These are phyloP conservation scores for Characodon lateralis DNA, from an alignment of 2,797 vertebrate genomes.

Conservation along the genomic window DNA sequence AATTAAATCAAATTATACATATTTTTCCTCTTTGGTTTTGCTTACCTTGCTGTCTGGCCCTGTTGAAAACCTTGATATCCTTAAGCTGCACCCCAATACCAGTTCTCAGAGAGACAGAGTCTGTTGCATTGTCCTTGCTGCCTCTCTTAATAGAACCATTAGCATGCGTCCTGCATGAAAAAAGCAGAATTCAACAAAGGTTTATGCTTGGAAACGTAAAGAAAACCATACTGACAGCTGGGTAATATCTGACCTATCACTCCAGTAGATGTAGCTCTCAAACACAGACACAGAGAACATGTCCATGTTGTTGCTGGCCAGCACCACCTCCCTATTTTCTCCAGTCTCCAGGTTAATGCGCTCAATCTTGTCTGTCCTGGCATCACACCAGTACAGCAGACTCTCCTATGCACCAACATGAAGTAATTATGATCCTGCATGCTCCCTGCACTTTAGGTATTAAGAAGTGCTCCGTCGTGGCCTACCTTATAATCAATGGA, in stretches of 20 bases:
- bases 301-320: conserved; percentile 97
- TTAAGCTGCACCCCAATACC: conserved; percentile 97
- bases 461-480: background rate
- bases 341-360: conserved; percentile 95
- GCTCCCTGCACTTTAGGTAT: background rate
- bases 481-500: conserved; percentile 94
- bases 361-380: conserved; percentile 95
- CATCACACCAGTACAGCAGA: conserved; percentile 96
- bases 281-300: conserved; percentile 99
- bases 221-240: background rate
- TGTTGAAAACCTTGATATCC: conserved; percentile 98
- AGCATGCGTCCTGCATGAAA: conserved; percentile 88
- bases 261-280: conserved; percentile 98
- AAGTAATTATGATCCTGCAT: background rate
- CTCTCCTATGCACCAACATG: conserved; percentile 79
- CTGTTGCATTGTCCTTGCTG: conserved; percentile 93
- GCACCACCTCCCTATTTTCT: conserved; percentile 91
- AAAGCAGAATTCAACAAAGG: conserved; percentile 1
- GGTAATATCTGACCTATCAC: conserved; percentile 85
- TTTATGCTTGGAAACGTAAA: background rate
- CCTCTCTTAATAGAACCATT: conserved; percentile 98
- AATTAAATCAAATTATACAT: background rate
- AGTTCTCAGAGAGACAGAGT: conserved; percentile 91
- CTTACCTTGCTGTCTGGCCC: conserved; percentile 92
- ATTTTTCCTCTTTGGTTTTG: background rate